phyloP scores from a whole-genome alignment of 1,140 invertebrate genomes.

The Triops longicaudatus region DNA sequence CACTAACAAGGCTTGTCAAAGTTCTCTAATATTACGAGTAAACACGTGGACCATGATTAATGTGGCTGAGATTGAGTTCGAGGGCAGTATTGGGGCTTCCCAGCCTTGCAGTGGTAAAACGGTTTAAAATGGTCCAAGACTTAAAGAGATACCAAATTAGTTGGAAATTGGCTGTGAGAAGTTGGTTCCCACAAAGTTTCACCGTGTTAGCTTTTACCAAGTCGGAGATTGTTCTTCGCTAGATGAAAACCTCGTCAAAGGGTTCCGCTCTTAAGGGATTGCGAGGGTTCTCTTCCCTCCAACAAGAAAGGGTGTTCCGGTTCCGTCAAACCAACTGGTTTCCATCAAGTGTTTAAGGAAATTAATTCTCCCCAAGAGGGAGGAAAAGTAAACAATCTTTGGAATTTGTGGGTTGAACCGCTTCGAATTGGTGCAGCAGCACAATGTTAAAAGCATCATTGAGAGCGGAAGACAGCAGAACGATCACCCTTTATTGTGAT shows the following conservation, averaged over 20 bases:
- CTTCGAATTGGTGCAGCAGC: not conserved
- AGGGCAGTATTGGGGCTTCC: too few species aligned
- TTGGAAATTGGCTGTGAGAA: not conserved
- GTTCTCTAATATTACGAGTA: too few species aligned
- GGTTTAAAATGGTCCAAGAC: not conserved
- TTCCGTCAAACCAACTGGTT: constrained; percentile 1
- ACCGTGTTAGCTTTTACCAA: not conserved
- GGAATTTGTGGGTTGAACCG: not conserved
- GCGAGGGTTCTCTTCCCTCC: not conserved
- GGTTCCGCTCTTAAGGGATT: not conserved
- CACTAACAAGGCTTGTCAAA: too few species aligned
- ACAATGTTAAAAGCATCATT: not conserved
- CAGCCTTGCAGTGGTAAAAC: not conserved
- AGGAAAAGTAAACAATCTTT: not conserved
- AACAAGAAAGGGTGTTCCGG: not conserved
- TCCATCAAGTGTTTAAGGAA: not conserved
- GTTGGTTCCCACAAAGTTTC: not conserved
- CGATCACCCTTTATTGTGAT: not conserved
- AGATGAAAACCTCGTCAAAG: not conserved
- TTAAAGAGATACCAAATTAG: not conserved
- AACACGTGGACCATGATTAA: too few species aligned
- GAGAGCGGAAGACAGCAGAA: not conserved
- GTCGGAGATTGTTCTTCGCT: not conserved
- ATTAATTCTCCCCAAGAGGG: not conserved
- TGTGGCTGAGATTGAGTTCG: too few species aligned